These are phyloP conservation scores for Barbus barbus DNA, from an alignment of 2,113 vertebrate genomes.

Conservation along the genomic window DNA sequence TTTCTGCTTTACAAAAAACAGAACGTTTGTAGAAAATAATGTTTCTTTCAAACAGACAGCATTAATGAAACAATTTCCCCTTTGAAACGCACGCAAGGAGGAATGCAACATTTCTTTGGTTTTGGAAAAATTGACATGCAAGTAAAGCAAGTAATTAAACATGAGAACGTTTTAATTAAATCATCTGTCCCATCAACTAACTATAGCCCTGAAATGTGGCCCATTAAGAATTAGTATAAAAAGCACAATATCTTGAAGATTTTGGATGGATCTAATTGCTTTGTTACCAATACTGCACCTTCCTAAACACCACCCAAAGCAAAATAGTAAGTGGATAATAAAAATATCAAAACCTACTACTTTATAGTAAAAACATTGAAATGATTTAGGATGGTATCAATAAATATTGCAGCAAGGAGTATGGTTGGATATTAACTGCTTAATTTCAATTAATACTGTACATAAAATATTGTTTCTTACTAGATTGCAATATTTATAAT, in stretches of 20 bases:
- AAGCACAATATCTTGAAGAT: no score
- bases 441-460: not conserved
- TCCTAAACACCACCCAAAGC: not conserved
- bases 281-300: not conserved
- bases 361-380: not conserved
- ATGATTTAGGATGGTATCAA: not conserved
- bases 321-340: not conserved
- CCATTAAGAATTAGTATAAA: not conserved
- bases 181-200: not conserved
- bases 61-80: not conserved
- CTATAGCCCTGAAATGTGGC: not conserved
- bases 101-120: not conserved
- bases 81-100: not conserved
- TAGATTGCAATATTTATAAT: not conserved
- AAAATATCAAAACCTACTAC: not conserved
- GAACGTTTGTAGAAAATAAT: not conserved
- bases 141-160: no score
- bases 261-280: not conserved
- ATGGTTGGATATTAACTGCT: not conserved
- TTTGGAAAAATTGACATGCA: not conserved
- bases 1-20: not conserved
- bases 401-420: not conserved
- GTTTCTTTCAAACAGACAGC: not conserved
- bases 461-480: not conserved
- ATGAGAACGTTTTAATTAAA: no score